A percentile compares a stretch with the other conserved stretches of the same genome.
Evolutionary conservation across 2,797 vertebrate genomes (phyloP).

Genomic region (Myiotriccus ornatus): DNA sequence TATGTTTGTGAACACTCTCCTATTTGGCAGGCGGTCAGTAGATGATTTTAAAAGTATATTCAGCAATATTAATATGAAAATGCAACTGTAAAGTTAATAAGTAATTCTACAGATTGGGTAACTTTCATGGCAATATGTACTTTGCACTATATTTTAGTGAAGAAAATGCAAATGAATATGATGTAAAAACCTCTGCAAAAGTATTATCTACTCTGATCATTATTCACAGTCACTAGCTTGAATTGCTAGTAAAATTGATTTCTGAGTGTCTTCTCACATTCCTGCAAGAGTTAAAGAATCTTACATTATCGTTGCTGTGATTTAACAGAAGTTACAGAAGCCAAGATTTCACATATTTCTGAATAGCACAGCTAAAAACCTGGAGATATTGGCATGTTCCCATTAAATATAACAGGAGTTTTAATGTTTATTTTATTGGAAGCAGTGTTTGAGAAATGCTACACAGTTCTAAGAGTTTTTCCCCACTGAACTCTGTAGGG

Average conservation of each 20-base stretch:
- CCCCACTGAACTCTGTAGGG: neutral
- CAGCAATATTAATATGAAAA: neutral
- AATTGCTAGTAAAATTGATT: neutral
- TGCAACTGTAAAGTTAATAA: neutral
- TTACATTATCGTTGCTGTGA: neutral
- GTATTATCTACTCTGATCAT: neutral
- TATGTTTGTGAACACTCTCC: neutral
- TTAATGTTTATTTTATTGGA: conserved; percentile 4
- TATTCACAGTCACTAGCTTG: neutral
- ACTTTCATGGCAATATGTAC: neutral
- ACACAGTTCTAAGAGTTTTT: neutral
- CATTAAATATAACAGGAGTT: conserved; percentile 2
- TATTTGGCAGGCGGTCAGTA: neutral
- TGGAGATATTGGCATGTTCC: neutral
- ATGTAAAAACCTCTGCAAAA: neutral
- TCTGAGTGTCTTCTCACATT: neutral
- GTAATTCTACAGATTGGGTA: neutral
- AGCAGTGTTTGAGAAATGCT: neutral
- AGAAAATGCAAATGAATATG: neutral
- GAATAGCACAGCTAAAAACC: neutral
- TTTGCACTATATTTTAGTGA: conserved; percentile 16
- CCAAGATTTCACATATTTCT: conserved; percentile 1
- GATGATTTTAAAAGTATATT: neutral
- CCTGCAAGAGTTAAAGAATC: neutral
- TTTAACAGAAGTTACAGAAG: neutral